phyloP scores from a whole-genome alignment of 2,888 invertebrate species.

The Crepidodera aurea region DNA sequence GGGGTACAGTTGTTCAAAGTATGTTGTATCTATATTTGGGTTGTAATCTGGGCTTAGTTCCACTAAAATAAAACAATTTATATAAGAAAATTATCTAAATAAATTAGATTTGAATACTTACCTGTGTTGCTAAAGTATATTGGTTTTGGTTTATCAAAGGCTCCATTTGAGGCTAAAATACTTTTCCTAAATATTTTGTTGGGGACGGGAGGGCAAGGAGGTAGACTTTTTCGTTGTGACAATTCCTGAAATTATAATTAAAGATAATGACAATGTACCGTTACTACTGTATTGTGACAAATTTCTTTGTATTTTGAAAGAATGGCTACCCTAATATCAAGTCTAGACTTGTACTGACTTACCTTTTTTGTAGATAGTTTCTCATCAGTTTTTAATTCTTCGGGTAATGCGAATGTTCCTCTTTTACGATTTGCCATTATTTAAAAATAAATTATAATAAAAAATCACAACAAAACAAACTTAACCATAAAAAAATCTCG shows the following conservation, averaged over 20 bases:
- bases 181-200: constrained; percentile 43
- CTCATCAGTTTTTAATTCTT: constrained; percentile 43
- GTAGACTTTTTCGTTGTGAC: constrained; percentile 40
- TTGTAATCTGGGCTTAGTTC: constrained; percentile 58
- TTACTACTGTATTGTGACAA: constrained; percentile 2
- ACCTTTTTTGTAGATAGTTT: constrained; percentile 48
- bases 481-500: constrained; percentile 29
- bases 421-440: constrained; percentile 45
- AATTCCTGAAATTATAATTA: constrained; percentile 39
- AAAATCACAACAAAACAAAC: constrained; percentile 35
- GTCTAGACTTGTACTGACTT: constrained; percentile 24
- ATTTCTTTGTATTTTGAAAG: constrained; percentile 2
- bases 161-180: constrained; percentile 31
- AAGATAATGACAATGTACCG: constrained; percentile 8
- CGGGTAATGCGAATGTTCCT: constrained; percentile 39
- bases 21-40: constrained; percentile 58
- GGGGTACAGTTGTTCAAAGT: constrained; percentile 75
- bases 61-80: constrained; percentile 14
- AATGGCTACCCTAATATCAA: constrained; percentile 3
- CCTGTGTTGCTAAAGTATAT: constrained; percentile 44
- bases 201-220: constrained; percentile 45
- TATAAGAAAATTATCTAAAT: not conserved
- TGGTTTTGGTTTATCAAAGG: constrained; percentile 40
- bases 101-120: constrained; percentile 27
- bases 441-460: constrained; percentile 28